Evolutionary conservation across 2,113 vertebrate species (phyloP), one percentile per base, ranked within the genome.

Genomic region (Shinisaurus crocodilurus): DNA sequence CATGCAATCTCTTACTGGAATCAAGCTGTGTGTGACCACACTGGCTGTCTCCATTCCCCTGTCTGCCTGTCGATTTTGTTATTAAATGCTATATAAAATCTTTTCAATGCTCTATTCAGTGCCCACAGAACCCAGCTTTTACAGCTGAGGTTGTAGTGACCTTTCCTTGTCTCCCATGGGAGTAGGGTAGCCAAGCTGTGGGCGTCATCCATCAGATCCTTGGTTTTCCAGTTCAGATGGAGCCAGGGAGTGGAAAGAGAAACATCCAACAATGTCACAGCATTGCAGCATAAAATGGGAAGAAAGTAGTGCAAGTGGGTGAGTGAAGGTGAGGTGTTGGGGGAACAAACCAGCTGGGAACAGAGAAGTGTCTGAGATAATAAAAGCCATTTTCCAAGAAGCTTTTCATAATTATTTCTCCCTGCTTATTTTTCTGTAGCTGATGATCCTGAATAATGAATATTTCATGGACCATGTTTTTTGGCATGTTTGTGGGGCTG

Each of bases 1-100:
- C 90, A 3, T 1, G 81, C 70, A 16, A 60, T 1, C 20, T 70
- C 40, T 70, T 75, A 40, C 85, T 90, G 90, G 89, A 83, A 89
- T 40, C 63, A 34, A 69, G 48, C 60, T 86, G 63, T 77, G 57
- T 7, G 82, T 79, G 57, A 85, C 60, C 60, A 70, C 43, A 67
- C 34, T 48, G 77, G 34, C 70, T 80, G 69, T 25, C n/a, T 80
- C 63, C 74, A 1, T 57, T 70, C n/a, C 32, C 12, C 25, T 0
- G 18, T 82, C 88, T 90, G 60, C 34, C 84, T 88, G 81, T 83
- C 70, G 60, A 32, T 37, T 89, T 89, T 85, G 29, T 85, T 79
- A 80, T 85, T 79, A 80, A 88, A 93, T 50, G 32, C 43, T 83
- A 72, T n/a, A 6, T 86, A 65, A 89, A 74, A 40, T 79, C 85